Base-by-base conservation (phyloP, 2,797 vertebrate genomes). In the Arctocebus calabarensis region DNA sequence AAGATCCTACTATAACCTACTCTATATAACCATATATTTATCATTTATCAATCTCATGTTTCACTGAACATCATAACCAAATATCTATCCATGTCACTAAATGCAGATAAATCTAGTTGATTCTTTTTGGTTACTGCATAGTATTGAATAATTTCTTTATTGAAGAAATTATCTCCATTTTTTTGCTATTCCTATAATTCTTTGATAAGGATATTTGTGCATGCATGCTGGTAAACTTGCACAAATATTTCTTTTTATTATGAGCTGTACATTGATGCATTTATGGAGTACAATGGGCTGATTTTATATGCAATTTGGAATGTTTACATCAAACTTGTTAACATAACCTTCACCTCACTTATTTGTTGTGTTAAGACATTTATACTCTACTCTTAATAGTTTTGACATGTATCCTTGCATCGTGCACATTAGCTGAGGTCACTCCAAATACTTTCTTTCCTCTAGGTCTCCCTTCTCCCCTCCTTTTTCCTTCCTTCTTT, bases 121-220 rank as follows among this genome's bases (percentile, higher is more conserved):
- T 37, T 95, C n/a, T 87, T 91, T 94, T 90, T 34, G 62, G 61
- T 90, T 90, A 14, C 22, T 52, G 3, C 45, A 61, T 19, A 74
- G 48, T 37, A 91, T 91, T 96, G 78, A 91, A 84, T 84, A 84
- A 82, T 84, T 83, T 27, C 32, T 57, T 1, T 64, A 40, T 64
- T 83, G 40, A 78, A 71, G 10, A 12, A 62, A 86, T 91, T 91
- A 5, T 59, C 34, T 82, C 48, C 8, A 57, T 59, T 81, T 62
- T 94, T 94, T 73, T 20, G 59, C 5, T 66, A 7, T 74, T 86
- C 10, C 48, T 59, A 91, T 88, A 84, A 64, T 88, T 12, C 40
- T 91, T 91, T 88, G 83, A 5, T 78, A 37, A 57, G 43, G 20
- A 88, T 94, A 32, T 45, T 94, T 88, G 3, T 87, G 70, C 23